Evolutionary conservation across 2,888 invertebrate species (phyloP), one percentile per base, ranked within the genome.

Genomic region (Chromoteleia sp.): DNA sequence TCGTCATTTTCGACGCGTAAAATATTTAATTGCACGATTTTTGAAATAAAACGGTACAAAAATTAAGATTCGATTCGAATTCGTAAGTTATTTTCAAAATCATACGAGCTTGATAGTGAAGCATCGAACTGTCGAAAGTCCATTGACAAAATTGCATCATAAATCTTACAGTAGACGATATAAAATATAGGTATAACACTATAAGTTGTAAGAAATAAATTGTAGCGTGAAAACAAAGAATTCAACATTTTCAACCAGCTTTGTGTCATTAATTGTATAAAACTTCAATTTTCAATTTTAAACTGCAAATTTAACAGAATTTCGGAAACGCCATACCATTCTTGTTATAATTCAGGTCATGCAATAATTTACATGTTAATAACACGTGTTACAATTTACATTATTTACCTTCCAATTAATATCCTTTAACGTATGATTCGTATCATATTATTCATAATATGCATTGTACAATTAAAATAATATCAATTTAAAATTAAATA

Each of bases 381-480:
- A 21, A 14, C 50, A 21, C 36, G 15, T 63, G 36, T 50, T 50
- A 8, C 19, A 36, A 48, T 63, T 50, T 63, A 63, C 63, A 63
- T 63, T 50, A 63, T 63, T 63, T 63, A 50, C 12, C 63, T 17
- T 48, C 29, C 36, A 50, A 63, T 63, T 48, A 63, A 50, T 48
- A 36, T 19, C 21, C 48, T 50, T 63, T 50, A 63, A 61, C 45
- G 33, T 10, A 39, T 14, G 25, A 33, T 61, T 45, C 25, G 29
- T 29, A 6, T 12, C 21, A 19, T n/a, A 19, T n/a, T n/a, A n/a
- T n/a, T n/a, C n/a, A n/a, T n/a, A n/a, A n/a, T n/a, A n/a, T n/a
- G n/a, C n/a, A n/a, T n/a, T n/a, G n/a, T 43, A 50, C 50, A 29
- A n/a, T 50, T 12, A 7, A n/a, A n/a, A n/a, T 41, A 14, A 14